Conservation (phyloP, 2,888 invertebrate species). For the Hipparchia semele region DNA sequence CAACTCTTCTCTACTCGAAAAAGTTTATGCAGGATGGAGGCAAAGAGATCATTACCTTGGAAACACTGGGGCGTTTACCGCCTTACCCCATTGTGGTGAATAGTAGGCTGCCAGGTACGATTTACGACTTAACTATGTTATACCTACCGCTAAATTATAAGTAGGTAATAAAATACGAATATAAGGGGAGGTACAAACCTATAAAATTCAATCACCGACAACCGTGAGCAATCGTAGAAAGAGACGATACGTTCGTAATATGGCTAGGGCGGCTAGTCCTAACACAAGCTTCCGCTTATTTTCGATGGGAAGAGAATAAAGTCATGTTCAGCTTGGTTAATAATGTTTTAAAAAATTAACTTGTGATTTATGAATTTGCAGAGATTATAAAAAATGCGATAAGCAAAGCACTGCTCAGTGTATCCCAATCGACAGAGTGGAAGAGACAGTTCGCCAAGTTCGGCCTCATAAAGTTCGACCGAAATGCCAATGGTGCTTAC, state of each 20-base stretch:
- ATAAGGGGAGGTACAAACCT: not conserved
- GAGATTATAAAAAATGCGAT: conserved; percentile 67
- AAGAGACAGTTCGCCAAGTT: conserved; percentile 74
- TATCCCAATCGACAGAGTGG: conserved; percentile 64
- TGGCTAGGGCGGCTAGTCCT: no score
- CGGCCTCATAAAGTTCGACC: conserved; percentile 74
- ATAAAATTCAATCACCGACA: no score
- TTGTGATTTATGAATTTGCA: conserved; percentile 45
- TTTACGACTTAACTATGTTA: conserved; percentile 4
- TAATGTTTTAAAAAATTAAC: not conserved
- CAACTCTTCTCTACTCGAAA: conserved; percentile 79
- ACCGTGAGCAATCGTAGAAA: no score
- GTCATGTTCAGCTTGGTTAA: not conserved
- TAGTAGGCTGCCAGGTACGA: conserved; percentile 79
- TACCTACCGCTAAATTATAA: no score
- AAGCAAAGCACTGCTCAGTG: conserved; percentile 63
- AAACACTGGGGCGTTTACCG: conserved; percentile 86
- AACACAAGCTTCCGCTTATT: no score
- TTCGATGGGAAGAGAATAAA: no score
- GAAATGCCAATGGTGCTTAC: conserved; percentile 73
- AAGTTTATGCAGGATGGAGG: conserved; percentile 82
- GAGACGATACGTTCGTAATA: no score
- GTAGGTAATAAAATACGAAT: not conserved
- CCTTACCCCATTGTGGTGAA: conserved; percentile 86
- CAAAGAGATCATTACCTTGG: conserved; percentile 81